Evolutionary conservation across 35 echinoderm and acorn worm genomes (phyloP).

Genomic region (Holothuria glaberrima): DNA sequence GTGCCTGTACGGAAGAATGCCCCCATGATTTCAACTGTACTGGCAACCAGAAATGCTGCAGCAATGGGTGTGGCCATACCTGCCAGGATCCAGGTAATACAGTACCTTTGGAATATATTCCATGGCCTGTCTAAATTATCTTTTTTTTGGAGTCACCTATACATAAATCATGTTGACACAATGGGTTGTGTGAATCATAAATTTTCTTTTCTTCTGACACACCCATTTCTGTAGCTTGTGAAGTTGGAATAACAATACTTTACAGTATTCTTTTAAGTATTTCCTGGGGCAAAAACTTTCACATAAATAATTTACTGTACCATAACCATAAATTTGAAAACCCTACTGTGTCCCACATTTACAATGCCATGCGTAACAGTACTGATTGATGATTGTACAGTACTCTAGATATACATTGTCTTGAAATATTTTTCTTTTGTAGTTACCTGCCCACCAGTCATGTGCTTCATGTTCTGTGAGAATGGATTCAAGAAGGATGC

Average conservation of each 20-base stretch:
- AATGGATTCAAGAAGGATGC: slow-evolving; percentile 49
- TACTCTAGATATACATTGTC: not conserved
- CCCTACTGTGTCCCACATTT: not conserved
- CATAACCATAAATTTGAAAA: no score
- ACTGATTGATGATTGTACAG: not conserved
- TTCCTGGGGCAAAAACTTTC: no score
- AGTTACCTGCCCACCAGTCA: slow-evolving; percentile 46
- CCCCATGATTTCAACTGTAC: slow-evolving; percentile 64
- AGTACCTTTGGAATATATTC: no score
- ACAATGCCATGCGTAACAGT: not conserved
- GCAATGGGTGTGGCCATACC: slow-evolving; percentile 73
- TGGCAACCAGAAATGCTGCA: slow-evolving; percentile 68
- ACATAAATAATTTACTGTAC: no score
- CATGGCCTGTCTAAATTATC: no score
- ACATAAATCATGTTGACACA: no score
- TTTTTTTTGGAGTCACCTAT: no score
- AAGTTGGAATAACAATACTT: no score
- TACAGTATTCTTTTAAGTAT: no score
- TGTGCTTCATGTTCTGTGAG: slow-evolving; percentile 44
- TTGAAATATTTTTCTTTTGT: not conserved
- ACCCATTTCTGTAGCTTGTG: no score
- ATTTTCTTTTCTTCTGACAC: no score
- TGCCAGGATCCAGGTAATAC: slow-evolving; percentile 50
- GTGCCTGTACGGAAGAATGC: slow-evolving; percentile 66
- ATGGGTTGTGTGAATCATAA: no score